phyloP scores from a whole-genome alignment of 2,888 invertebrate genomes.

The Chorisops tibialis region DNA sequence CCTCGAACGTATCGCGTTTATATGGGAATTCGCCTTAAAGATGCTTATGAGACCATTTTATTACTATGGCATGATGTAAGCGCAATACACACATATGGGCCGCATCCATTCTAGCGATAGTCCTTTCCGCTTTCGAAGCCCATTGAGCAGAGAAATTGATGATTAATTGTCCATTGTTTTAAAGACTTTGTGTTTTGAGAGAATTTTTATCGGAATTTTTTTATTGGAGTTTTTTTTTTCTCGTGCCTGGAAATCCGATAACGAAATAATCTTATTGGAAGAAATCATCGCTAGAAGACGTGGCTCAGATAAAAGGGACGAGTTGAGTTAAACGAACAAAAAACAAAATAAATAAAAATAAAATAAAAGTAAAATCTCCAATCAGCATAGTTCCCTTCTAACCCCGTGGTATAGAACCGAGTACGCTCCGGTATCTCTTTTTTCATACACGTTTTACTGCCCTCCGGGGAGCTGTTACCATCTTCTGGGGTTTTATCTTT shows the following conservation, averaged over 20 bases:
- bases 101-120: not conserved
- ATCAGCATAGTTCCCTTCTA: not conserved
- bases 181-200: not conserved
- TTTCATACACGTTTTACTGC: not conserved
- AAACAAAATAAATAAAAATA: not conserved
- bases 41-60: too few relatives aligned
- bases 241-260: conserved; percentile 1
- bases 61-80: too few relatives aligned
- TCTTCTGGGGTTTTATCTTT: conserved; percentile 2
- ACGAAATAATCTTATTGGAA: conserved; percentile 3
- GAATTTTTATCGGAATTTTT: not conserved
- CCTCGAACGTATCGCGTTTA: too few relatives aligned
- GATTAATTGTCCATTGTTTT: conserved; percentile 24
- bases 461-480: conserved; percentile 17
- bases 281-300: not conserved
- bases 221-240: conserved; percentile 1
- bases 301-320: not conserved
- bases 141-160: conserved; percentile 20
- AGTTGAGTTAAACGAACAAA: not conserved
- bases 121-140: conserved; percentile 18
- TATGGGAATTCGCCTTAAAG: too few relatives aligned
- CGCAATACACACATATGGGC: too few relatives aligned
- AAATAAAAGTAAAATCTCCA: not conserved
- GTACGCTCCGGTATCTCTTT: not conserved
- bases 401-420: not conserved